Percentiles rank a stretch among this genome's conserved stretches.
These are phyloP conservation scores for Troides aeacus DNA, from an alignment of 2,888 invertebrate species.

Conservation along the genomic window DNA sequence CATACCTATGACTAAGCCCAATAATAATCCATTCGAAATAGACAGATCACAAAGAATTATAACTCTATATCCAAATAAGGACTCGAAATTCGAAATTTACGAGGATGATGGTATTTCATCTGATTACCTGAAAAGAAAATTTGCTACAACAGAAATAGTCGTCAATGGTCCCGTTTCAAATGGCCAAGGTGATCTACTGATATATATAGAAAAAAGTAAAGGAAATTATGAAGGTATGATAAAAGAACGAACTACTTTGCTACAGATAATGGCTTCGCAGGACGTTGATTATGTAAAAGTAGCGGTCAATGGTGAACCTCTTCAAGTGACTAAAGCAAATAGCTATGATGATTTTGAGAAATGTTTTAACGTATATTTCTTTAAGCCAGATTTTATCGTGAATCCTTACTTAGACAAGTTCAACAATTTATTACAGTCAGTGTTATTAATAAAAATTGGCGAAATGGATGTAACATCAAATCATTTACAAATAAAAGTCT, in stretches of 20 bases:
- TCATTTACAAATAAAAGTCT: conserved; percentile 59
- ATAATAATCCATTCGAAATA: conserved; percentile 65
- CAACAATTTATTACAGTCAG: conserved; percentile 45
- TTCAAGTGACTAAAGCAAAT: conserved; percentile 47
- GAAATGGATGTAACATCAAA: conserved; percentile 50
- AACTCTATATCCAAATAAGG: conserved; percentile 58
- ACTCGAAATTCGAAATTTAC: conserved; percentile 54
- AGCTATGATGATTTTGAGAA: conserved; percentile 51
- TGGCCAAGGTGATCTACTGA: conserved; percentile 46
- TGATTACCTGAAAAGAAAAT: conserved; percentile 51
- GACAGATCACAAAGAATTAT: conserved; percentile 56
- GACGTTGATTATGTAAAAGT: conserved; percentile 51
- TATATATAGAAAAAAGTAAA: conserved; percentile 55
- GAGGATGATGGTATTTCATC: conserved; percentile 68
- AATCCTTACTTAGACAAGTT: conserved; percentile 56
- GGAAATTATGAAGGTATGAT: conserved; percentile 58
- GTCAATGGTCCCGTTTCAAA: conserved; percentile 49
- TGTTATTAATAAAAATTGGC: conserved; percentile 58
- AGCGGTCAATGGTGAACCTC: conserved; percentile 48
- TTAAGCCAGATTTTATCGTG: conserved; percentile 49
- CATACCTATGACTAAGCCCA: conserved; percentile 64
- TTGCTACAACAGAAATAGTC: conserved; percentile 53
- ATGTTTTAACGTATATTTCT: conserved; percentile 54
- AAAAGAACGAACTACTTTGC: conserved; percentile 53
- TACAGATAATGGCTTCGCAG: conserved; percentile 58